Percentiles rank a stretch among this genome's conserved stretches.
Evolutionary conservation across 1,140 invertebrate species (phyloP).

Genomic region (Drosophila seguyi): DNA sequence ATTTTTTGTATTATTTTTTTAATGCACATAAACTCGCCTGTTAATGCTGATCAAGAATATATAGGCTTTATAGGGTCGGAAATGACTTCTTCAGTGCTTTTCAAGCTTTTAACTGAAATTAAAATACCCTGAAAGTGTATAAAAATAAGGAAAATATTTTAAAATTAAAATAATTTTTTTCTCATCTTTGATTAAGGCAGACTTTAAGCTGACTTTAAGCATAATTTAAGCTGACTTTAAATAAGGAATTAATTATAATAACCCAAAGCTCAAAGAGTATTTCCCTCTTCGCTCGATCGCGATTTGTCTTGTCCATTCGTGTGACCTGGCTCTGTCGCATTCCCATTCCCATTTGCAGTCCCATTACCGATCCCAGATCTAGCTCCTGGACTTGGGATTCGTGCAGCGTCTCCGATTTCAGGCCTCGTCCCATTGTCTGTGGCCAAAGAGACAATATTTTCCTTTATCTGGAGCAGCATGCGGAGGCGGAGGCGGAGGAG

Average conservation of each 20-base stretch:
- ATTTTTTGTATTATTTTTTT: too few relatives aligned
- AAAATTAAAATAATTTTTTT: too few relatives aligned
- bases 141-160: too few relatives aligned
- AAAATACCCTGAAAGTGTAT: too few relatives aligned
- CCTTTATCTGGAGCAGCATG: constrained; percentile 32
- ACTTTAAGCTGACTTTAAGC: too few relatives aligned
- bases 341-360: background rate
- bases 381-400: constrained; percentile 33
- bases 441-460: constrained; percentile 58
- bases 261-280: constrained; percentile 5
- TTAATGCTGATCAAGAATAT: too few relatives aligned
- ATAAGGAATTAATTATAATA: background rate
- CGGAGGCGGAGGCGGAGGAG: background rate
- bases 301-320: constrained; percentile 27
- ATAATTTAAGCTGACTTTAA: too few relatives aligned
- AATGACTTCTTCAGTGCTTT: too few relatives aligned
- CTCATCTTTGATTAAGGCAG: too few relatives aligned
- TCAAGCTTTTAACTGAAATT: too few relatives aligned
- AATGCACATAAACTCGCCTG: too few relatives aligned
- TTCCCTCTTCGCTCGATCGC: background rate
- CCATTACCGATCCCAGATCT: constrained; percentile 8
- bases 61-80: too few relatives aligned
- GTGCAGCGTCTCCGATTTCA: constrained; percentile 67
- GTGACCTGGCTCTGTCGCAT: constrained; percentile 2
- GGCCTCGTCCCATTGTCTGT: constrained; percentile 9